phyloP scores from a whole-genome alignment of 2,797 vertebrate species.

The Falco cherrug region DNA sequence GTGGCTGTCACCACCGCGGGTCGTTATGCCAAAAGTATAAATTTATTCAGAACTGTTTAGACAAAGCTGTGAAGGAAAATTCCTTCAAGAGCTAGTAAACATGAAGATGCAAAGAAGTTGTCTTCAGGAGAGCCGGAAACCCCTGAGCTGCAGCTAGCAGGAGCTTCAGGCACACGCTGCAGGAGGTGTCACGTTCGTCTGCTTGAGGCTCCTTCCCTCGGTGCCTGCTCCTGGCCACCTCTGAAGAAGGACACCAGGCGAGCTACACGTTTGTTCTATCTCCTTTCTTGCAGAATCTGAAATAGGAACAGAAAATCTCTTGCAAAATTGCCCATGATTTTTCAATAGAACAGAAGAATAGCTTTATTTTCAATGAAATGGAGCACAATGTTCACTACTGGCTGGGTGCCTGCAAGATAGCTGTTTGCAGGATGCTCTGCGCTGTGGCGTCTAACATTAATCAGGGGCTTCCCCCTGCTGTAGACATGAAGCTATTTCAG shows the following conservation, averaged over 20 bases:
- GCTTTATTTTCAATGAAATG: background rate
- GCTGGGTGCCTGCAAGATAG: background rate
- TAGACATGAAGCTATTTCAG: background rate
- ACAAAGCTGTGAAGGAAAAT: background rate
- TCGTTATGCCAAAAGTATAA: background rate
- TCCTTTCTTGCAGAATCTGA: background rate
- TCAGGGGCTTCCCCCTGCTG: background rate
- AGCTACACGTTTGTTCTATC: background rate
- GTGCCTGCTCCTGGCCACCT: background rate
- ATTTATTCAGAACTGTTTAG: background rate
- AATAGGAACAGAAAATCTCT: background rate
- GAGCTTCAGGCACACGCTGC: background rate
- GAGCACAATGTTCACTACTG: background rate
- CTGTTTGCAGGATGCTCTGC: background rate
- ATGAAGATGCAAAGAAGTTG: background rate
- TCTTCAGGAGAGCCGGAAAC: background rate
- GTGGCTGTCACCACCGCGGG: accelerated
- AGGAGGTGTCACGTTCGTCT: background rate
- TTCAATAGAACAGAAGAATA: background rate
- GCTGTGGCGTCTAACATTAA: background rate
- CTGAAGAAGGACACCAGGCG: background rate
- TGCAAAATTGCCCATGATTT: background rate
- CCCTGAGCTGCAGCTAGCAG: background rate
- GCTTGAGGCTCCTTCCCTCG: accelerated
- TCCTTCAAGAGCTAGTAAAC: background rate